Evolutionary conservation across 1,140 invertebrate species (phyloP).

Genomic region (Fragariocoptes setiger): DNA sequence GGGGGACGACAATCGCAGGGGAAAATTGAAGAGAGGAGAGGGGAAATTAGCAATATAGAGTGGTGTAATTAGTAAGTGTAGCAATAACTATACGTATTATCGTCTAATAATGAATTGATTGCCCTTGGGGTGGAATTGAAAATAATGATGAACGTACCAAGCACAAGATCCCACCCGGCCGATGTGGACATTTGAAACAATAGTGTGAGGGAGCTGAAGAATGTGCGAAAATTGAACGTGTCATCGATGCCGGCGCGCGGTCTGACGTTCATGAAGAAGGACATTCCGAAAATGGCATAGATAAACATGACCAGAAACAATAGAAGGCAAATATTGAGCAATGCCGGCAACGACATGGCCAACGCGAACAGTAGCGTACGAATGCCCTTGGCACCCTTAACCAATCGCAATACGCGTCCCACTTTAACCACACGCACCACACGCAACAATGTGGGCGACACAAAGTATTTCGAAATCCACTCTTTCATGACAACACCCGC

Average conservation of each 20-base stretch:
- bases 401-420: conserved; percentile 70
- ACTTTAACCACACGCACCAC: conserved; percentile 92
- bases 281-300: conserved; percentile 96
- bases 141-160: conserved; percentile 81
- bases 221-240: conserved; percentile 95
- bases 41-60: too few relatives aligned
- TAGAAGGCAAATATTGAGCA: conserved; percentile 92
- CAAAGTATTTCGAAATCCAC: conserved; percentile 85
- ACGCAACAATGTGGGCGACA: conserved; percentile 77
- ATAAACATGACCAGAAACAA: conserved; percentile 97
- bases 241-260: conserved; percentile 59
- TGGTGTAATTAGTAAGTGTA: too few relatives aligned
- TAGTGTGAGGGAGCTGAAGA: conserved; percentile 82
- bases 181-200: conserved; percentile 96
- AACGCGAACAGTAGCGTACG: conserved; percentile 79
- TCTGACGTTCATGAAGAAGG: conserved; percentile 93
- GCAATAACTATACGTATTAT: neutral
- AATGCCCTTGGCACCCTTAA: conserved; percentile 89
- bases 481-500: conserved; percentile 76
- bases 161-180: conserved; percentile 77
- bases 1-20: too few relatives aligned
- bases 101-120: neutral
- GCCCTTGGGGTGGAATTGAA: conserved; percentile 41
- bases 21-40: too few relatives aligned
- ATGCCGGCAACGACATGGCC: conserved; percentile 82